phyloP scores from a whole-genome alignment of 2,797 vertebrate species.

The Myotis daubentonii region DNA sequence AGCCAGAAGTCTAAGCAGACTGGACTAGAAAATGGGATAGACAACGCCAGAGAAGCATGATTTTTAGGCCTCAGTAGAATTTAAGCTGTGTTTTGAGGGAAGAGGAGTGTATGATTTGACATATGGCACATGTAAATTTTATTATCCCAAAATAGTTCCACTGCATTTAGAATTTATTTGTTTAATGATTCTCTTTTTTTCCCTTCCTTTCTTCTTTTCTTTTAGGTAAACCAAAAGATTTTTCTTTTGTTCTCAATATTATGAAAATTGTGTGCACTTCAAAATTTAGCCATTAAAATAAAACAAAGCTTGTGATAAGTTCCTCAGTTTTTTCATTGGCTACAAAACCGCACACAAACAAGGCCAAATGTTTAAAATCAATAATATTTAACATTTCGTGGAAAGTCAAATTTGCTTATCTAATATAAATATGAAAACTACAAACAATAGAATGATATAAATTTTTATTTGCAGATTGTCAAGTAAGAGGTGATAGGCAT shows the following conservation, averaged over 20 bases:
- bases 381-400: background rate
- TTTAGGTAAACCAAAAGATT: background rate
- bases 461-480: background rate
- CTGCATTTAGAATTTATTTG: slow-evolving; percentile 38
- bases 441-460: rapidly evolving
- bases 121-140: slow-evolving; percentile 60
- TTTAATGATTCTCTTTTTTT: background rate
- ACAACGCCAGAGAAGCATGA: slow-evolving; percentile 53
- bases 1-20: background rate
- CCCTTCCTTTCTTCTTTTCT: background rate
- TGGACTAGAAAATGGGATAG: slow-evolving; percentile 26
- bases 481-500: rapidly evolving
- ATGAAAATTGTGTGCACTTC: background rate
- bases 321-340: background rate
- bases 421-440: background rate
- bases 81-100: slow-evolving; percentile 21
- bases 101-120: slow-evolving; percentile 47
- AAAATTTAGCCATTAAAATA: background rate
- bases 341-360: background rate
- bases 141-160: slow-evolving; percentile 51
- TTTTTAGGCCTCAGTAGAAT: background rate
- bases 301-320: background rate
- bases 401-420: background rate
- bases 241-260: background rate
- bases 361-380: background rate